Evolutionary conservation across 1,140 invertebrate genomes (phyloP).

Genomic region (Nasonia longicornis): DNA sequence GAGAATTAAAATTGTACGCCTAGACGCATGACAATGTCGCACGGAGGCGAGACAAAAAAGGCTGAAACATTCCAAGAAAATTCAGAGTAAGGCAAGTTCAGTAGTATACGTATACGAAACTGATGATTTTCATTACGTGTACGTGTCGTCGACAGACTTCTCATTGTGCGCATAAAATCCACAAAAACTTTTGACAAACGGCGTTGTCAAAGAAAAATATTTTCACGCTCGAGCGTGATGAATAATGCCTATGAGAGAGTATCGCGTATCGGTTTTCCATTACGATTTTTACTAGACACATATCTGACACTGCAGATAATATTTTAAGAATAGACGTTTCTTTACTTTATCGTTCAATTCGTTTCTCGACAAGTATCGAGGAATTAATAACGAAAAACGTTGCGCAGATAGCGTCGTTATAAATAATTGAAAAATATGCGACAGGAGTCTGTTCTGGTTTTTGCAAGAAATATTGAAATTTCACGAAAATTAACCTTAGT

Average conservation of each 20-base stretch:
- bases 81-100: no score
- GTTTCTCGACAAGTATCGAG: background rate
- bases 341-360: conserved; percentile 8
- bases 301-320: conserved; percentile 13
- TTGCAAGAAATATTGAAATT: background rate
- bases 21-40: background rate
- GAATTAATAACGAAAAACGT: background rate
- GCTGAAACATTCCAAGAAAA: no score
- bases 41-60: no score
- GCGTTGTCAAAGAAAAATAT: background rate
- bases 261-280: conserved; percentile 18
- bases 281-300: background rate
- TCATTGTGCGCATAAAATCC: background rate
- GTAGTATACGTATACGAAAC: background rate
- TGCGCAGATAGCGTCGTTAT: background rate
- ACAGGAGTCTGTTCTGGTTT: background rate
- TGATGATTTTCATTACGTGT: background rate
- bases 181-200: background rate
- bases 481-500: conserved; percentile 9
- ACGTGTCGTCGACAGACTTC: background rate
- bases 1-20: background rate
- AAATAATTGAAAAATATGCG: background rate
- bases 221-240: background rate
- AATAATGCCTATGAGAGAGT: conserved; percentile 8
- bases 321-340: background rate